These are phyloP conservation scores for Argyresthia albistria DNA, from an alignment of 2,888 invertebrate genomes.

Conservation along the genomic window DNA sequence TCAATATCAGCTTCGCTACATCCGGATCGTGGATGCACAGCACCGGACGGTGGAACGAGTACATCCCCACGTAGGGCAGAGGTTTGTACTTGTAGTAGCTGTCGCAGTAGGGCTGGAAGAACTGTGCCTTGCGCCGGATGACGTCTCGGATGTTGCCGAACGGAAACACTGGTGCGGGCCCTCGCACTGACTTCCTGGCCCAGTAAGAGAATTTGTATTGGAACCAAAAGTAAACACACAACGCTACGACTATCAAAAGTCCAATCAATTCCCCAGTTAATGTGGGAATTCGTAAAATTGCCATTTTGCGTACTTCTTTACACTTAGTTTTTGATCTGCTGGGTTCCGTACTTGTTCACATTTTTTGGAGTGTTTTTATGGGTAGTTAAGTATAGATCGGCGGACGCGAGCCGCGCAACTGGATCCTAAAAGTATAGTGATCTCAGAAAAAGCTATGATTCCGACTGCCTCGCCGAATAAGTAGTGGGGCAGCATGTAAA, in stretches of 20 bases:
- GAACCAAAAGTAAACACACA: slow-evolving; percentile 32
- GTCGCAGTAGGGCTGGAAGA: slow-evolving; percentile 74
- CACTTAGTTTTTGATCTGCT: no score
- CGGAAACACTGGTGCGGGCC: slow-evolving; percentile 71
- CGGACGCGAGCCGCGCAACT: no score
- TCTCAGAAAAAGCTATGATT: no score
- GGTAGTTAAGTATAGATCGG: no score
- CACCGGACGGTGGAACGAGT: slow-evolving; percentile 74
- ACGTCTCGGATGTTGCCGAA: slow-evolving; percentile 75
- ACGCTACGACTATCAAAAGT: slow-evolving; percentile 4
- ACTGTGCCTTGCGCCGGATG: slow-evolving; percentile 65
- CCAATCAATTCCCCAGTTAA: slow-evolving; percentile 7
- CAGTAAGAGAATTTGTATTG: slow-evolving; percentile 70
- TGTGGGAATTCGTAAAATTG: background rate
- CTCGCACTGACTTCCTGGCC: slow-evolving; percentile 68
- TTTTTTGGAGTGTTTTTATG: no score
- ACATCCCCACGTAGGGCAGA: slow-evolving; percentile 71
- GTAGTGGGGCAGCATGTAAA: no score
- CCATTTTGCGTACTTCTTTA: background rate
- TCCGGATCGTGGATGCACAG: slow-evolving; percentile 75
- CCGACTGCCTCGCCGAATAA: no score
- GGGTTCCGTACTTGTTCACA: no score
- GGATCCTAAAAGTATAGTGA: no score
- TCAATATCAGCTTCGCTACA: slow-evolving; percentile 72
- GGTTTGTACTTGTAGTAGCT: slow-evolving; percentile 68